These are phyloP conservation scores for Lycia hirtaria DNA, from an alignment of 2,888 invertebrate genomes.

Conservation along the genomic window DNA sequence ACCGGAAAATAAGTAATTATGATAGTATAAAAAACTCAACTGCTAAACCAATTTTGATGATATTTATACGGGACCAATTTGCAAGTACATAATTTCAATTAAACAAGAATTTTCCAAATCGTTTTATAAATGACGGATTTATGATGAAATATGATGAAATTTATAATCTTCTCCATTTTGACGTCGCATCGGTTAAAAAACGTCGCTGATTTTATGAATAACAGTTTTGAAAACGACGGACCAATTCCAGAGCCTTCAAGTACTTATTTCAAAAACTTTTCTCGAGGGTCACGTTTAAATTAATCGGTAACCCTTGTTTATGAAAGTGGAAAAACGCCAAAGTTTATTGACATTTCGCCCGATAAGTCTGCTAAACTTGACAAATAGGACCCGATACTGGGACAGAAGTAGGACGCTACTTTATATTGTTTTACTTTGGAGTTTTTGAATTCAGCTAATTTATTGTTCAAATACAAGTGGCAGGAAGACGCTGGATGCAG, in stretches of 20 bases:
- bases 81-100: too few relatives aligned
- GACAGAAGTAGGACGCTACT: neutral
- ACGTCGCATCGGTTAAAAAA: neutral
- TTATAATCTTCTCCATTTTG: too few relatives aligned
- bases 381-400: slow-evolving; percentile 24
- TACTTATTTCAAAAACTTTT: slow-evolving; percentile 29
- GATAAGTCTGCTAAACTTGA: slow-evolving; percentile 32
- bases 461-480: neutral
- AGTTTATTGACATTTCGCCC: slow-evolving; percentile 37
- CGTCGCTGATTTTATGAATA: neutral
- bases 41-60: too few relatives aligned
- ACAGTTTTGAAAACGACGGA: neutral
- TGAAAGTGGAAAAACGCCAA: slow-evolving; percentile 34
- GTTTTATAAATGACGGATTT: too few relatives aligned
- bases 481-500: too few relatives aligned
- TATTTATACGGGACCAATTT: too few relatives aligned
- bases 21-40: too few relatives aligned
- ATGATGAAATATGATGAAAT: too few relatives aligned
- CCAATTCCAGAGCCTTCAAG: slow-evolving; percentile 17
- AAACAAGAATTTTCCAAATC: too few relatives aligned
- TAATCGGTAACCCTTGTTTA: slow-evolving; percentile 37
- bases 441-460: neutral
- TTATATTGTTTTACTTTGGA: neutral
- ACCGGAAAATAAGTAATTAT: too few relatives aligned
- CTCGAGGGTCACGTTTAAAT: slow-evolving; percentile 24